Evolutionary conservation across 2,888 invertebrate species (phyloP), one percentile per base, ranked within the genome.

Genomic region (Gastrophysa polygoni): DNA sequence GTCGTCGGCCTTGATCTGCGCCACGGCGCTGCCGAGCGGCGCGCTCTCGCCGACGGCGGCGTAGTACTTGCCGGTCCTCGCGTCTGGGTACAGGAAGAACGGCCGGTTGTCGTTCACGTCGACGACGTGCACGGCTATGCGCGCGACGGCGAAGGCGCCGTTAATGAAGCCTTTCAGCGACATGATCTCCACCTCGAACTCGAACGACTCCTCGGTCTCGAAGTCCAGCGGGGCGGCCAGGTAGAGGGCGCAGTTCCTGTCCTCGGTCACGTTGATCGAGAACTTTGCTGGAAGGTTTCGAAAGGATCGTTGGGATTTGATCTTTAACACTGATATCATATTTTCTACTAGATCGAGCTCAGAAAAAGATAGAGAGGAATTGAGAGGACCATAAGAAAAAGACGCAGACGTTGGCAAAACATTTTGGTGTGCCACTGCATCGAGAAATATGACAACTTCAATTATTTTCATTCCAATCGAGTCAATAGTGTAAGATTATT

Each of bases 31-130:
- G 2, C 90, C 89, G 62, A 95, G 84, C 57, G 90, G 86, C 67
- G 91, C 88, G 71, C 90, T 88, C 51, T 87, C 85, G 0, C 91
- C 86, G 1, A 95, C 87, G 0, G 94, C 91, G 0, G 91, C 91
- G 74, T 91, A 93, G 79, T 92, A 95, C 54, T 91, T 90, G 57
- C 87, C 87, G 55, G 86, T 38, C 20, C 63, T 61, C 2, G 48
- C 3, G 1, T 83, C 82, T 1, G 91, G 89, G 73, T 90, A 92
- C 0, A 90, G 81, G 77, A 96, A 97, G 71, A 87, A 85, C 0
- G 97, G 96, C 0, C 86, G 85, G 78, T 96, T 96, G 78, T 97
- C 96, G 78, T 97, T 97, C 0, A 93, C 89, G 78, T 97, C 96
- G 0, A 87, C 83, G 0, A 97, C 90, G 67, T 92, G 90, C 0